These are phyloP conservation scores for Labroides dimidiatus DNA, from an alignment of 2,797 vertebrate genomes.

Conservation along the genomic window DNA sequence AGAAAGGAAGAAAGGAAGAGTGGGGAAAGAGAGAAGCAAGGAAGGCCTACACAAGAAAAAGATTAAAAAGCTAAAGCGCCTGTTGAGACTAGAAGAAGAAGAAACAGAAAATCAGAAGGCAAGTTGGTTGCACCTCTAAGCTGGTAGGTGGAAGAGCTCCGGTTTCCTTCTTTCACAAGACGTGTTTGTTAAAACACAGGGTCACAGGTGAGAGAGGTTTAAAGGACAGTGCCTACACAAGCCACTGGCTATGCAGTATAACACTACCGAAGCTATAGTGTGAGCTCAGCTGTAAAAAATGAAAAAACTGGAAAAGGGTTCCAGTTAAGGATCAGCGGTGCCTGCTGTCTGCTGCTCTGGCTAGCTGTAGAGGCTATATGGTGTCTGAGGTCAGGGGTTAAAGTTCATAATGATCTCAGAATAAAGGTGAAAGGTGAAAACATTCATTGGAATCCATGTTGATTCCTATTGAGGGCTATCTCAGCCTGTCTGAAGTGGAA, in stretches of 20 bases:
- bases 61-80: slow-evolving; percentile 47
- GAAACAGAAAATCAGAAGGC: slow-evolving; percentile 43
- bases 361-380: slow-evolving; percentile 66
- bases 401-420: slow-evolving; percentile 38
- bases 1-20: slow-evolving; percentile 1
- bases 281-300: slow-evolving; percentile 23
- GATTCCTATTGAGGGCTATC: slow-evolving; percentile 21
- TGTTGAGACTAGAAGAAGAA: slow-evolving; percentile 23
- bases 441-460: slow-evolving; percentile 57
- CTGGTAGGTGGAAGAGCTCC: slow-evolving; percentile 33
- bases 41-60: slow-evolving; percentile 12
- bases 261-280: slow-evolving; percentile 31
- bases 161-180: slow-evolving; percentile 24
- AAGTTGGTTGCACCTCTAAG: slow-evolving; percentile 46
- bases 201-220: slow-evolving; percentile 23
- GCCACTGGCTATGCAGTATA: slow-evolving; percentile 15
- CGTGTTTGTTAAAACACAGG: slow-evolving; percentile 30
- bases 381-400: slow-evolving; percentile 70
- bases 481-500: slow-evolving; percentile 39
- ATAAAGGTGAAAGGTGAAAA: slow-evolving; percentile 50
- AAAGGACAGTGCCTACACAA: slow-evolving; percentile 29
- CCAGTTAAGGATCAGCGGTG: slow-evolving; percentile 58
- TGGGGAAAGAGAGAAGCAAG: background rate
- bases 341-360: slow-evolving; percentile 51
- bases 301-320: slow-evolving; percentile 40